Conservation (phyloP, 2,113 vertebrate genomes). For the Vidua macroura region DNA sequence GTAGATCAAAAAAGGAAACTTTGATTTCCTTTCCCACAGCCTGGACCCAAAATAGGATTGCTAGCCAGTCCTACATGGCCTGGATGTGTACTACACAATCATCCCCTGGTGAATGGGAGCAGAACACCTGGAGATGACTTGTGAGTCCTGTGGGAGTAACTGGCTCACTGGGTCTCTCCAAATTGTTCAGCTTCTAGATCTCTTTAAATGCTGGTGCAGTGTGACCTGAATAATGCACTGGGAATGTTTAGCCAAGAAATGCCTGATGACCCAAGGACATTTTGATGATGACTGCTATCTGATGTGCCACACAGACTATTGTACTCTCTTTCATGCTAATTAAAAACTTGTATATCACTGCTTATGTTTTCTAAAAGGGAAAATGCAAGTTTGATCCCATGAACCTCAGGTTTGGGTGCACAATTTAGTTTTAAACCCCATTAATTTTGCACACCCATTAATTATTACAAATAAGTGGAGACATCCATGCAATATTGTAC, state of each 20-base stretch:
- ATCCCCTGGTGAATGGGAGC: neutral
- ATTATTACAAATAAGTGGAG: neutral
- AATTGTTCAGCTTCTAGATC: neutral
- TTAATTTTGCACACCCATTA: neutral
- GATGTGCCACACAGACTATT: neutral
- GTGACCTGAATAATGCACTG: neutral
- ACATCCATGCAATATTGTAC: neutral
- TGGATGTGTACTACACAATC: neutral
- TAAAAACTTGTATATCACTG: neutral
- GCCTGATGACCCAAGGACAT: neutral
- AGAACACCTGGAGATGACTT: neutral
- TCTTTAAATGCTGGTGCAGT: neutral
- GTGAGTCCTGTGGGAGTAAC: neutral
- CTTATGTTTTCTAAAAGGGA: neutral
- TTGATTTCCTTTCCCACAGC: conserved; percentile 15
- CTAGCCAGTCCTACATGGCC: neutral
- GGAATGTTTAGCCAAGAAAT: neutral
- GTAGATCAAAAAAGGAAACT: neutral
- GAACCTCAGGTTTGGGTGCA: neutral
- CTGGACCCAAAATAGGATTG: neutral
- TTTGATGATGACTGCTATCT: neutral
- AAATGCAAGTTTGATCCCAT: neutral
- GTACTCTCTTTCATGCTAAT: neutral
- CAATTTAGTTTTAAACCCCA: neutral
- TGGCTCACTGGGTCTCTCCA: neutral